Percentiles rank a stretch among this genome's conserved stretches.
phyloP scores from a whole-genome alignment of 2,797 vertebrate genomes.

The Typhlichthys eigenmanni region DNA sequence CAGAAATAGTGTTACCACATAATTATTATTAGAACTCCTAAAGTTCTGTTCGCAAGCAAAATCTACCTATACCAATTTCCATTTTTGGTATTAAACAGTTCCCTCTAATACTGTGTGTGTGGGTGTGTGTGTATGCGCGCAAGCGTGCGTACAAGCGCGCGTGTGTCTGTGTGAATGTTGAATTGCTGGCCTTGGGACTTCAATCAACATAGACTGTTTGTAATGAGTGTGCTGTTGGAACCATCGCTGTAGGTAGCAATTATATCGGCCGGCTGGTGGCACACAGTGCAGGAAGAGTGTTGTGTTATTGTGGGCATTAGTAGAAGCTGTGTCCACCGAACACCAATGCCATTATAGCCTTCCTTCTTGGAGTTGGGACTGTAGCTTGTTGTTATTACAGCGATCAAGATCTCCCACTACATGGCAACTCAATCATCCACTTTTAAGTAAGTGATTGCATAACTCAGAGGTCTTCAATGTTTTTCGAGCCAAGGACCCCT shows the following conservation, averaged over 20 bases:
- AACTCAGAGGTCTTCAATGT: too few relatives aligned
- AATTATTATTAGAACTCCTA: constrained; percentile 33
- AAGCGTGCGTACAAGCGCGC: constrained; percentile 8
- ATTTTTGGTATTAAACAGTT: constrained; percentile 1
- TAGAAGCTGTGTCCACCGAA: constrained; percentile 44
- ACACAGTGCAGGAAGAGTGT: constrained; percentile 53
- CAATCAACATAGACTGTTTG: background rate
- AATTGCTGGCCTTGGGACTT: constrained; percentile 16
- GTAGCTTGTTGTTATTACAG: constrained; percentile 34
- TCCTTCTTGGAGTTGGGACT: constrained; percentile 51
- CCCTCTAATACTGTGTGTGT: constrained; percentile 10
- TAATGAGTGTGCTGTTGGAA: constrained; percentile 34
- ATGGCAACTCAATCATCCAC: constrained; percentile 18
- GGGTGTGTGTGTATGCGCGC: too few relatives aligned
- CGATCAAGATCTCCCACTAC: constrained; percentile 1
- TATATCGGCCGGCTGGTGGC: constrained; percentile 48
- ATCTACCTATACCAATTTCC: constrained; percentile 34
- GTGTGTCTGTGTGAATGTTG: constrained; percentile 10
- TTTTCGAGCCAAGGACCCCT: too few relatives aligned
- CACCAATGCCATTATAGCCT: constrained; percentile 18
- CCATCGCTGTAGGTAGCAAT: constrained; percentile 29
- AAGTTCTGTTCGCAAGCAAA: constrained; percentile 38
- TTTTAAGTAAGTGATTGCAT: too few relatives aligned
- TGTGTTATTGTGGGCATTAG: constrained; percentile 43
- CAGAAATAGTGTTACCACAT: constrained; percentile 50